Evolutionary conservation across 2,113 vertebrate genomes (phyloP).

Genomic region (Zootoca vivipara): DNA sequence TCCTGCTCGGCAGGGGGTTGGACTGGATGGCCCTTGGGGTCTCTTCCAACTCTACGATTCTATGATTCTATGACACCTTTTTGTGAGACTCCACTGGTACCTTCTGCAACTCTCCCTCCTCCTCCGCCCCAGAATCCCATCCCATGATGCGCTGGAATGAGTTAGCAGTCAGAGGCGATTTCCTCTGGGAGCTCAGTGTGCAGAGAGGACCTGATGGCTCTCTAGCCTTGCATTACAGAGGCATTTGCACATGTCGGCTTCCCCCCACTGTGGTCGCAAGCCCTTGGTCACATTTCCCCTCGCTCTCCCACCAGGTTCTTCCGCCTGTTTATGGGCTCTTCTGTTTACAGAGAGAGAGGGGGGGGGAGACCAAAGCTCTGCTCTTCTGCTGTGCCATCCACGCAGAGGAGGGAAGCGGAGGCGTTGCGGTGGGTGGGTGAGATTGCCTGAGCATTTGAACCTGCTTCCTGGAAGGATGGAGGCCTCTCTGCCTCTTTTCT

Average conservation of each 20-base stretch:
- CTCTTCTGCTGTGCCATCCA: background rate
- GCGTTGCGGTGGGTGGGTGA: slow-evolving; percentile 43
- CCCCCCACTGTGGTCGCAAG: background rate
- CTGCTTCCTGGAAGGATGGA: slow-evolving; percentile 56
- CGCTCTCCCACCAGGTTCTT: background rate
- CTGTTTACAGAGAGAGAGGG: slow-evolving; percentile 36
- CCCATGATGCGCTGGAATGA: accelerated
- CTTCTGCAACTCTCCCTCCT: background rate
- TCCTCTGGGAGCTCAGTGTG: background rate
- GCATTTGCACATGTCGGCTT: background rate
- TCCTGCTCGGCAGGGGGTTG: too few relatives aligned
- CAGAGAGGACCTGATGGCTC: background rate
- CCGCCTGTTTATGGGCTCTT: slow-evolving; percentile 40
- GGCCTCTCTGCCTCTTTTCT: slow-evolving; percentile 47
- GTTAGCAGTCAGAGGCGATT: background rate
- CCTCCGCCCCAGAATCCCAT: background rate
- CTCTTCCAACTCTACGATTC: too few relatives aligned
- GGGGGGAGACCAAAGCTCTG: slow-evolving; percentile 17
- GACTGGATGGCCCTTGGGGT: too few relatives aligned
- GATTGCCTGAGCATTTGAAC: slow-evolving; percentile 62
- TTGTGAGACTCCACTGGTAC: too few relatives aligned
- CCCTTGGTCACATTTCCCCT: slow-evolving; percentile 35
- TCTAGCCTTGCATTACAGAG: background rate
- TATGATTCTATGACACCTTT: too few relatives aligned
- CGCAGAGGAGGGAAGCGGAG: background rate